These are phyloP conservation scores for Bugulina stolonifera DNA, from an alignment of 2,888 invertebrate species.

Conservation along the genomic window DNA sequence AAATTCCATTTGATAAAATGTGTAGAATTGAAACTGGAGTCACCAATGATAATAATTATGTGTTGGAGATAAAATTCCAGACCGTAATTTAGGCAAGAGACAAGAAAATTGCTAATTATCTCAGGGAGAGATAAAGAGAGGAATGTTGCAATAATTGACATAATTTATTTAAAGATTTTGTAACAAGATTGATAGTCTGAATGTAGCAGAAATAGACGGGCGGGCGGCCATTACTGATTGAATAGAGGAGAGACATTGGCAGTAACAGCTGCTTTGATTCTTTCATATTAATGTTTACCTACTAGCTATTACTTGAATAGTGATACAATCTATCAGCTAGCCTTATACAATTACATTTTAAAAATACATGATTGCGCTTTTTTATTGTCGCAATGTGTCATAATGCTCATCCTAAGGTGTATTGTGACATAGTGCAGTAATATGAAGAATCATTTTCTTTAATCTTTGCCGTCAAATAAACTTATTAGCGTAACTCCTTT, in stretches of 20 bases:
- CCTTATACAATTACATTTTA: neutral
- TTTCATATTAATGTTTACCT: neutral
- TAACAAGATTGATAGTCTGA: no score
- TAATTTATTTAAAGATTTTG: neutral
- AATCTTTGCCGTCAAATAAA: constrained; percentile 20
- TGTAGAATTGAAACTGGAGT: no score
- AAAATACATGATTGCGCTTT: no score
- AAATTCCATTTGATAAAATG: no score
- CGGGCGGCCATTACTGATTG: no score
- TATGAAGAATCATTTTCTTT: neutral
- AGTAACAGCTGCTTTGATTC: neutral
- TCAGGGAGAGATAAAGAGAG: neutral
- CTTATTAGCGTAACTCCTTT: neutral
- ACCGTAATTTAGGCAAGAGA: neutral
- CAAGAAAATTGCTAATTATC: neutral
- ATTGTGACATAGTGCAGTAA: no score
- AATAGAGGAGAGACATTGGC: no score
- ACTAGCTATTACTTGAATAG: neutral
- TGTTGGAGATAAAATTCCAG: neutral
- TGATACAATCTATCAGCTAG: neutral
- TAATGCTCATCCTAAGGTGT: no score
- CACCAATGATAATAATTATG: no score
- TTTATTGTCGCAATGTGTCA: no score
- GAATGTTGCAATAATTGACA: neutral
- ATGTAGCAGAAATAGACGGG: no score